Percentiles rank a stretch among this genome's conserved stretches.
phyloP scores from a whole-genome alignment of 1,140 invertebrate genomes.

The Dolichoris vasculosae region DNA sequence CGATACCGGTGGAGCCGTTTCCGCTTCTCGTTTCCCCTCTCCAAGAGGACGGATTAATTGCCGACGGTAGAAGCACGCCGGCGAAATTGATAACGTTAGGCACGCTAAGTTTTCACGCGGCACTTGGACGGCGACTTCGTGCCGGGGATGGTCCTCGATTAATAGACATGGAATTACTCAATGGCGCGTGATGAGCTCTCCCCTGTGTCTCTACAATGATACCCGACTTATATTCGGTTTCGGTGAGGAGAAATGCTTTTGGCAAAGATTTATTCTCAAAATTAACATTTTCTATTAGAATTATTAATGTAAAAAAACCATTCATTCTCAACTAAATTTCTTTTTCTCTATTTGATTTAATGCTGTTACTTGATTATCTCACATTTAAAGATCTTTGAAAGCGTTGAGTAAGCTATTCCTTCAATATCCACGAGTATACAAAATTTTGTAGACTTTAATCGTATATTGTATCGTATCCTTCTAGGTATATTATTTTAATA shows the following conservation, averaged over 20 bases:
- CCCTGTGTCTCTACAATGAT: background rate
- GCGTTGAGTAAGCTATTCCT: background rate
- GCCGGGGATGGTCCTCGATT: background rate
- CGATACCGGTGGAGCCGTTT: slow-evolving; percentile 60
- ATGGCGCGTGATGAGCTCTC: slow-evolving; percentile 7
- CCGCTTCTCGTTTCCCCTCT: slow-evolving; percentile 68
- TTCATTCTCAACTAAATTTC: background rate
- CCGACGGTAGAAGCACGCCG: slow-evolving; percentile 57
- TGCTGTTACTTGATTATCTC: background rate
- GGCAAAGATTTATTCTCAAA: background rate
- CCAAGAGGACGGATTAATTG: slow-evolving; percentile 68
- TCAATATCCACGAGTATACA: no score
- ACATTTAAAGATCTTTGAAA: background rate
- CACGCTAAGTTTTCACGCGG: slow-evolving; percentile 31
- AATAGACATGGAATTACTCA: slow-evolving; percentile 11
- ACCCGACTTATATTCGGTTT: background rate
- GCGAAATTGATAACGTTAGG: slow-evolving; percentile 71
- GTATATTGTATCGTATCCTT: background rate
- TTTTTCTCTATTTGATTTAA: background rate
- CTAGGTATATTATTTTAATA: background rate
- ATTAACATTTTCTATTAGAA: background rate
- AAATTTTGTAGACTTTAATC: background rate
- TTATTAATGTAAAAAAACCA: background rate
- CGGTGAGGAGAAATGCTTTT: background rate
- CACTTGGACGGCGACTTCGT: background rate